Evolutionary conservation across 1,140 invertebrate species (phyloP).

Genomic region (Heliconius congener): DNA sequence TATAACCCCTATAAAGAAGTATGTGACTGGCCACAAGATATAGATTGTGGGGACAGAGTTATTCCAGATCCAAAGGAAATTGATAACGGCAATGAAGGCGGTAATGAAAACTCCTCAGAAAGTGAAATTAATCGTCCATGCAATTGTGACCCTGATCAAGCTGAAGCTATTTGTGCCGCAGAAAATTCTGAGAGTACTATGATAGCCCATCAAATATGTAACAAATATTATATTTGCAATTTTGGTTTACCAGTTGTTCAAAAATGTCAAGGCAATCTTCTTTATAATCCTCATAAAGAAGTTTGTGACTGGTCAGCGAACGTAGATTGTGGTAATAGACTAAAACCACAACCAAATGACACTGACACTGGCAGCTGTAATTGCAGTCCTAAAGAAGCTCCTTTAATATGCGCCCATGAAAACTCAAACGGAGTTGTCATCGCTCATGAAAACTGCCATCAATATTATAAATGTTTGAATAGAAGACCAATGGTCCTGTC

Average conservation of each 20-base stretch:
- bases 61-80: neutral
- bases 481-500: conserved; percentile 54
- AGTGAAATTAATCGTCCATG: conserved; percentile 28
- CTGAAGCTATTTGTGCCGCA: conserved; percentile 44
- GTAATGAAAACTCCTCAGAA: conserved; percentile 3
- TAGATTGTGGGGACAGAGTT: conserved; percentile 35
- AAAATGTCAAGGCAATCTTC: conserved; percentile 36
- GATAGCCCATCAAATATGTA: conserved; percentile 51
- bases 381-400: conserved; percentile 30
- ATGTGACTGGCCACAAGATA: conserved; percentile 72
- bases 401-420: conserved; percentile 24
- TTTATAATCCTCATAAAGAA: conserved; percentile 48
- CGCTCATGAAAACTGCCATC: conserved; percentile 48
- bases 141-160: conserved; percentile 47
- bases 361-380: conserved; percentile 22
- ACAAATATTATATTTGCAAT: conserved; percentile 52
- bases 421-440: conserved; percentile 34
- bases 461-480: conserved; percentile 47
- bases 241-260: conserved; percentile 38
- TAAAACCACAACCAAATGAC: conserved; percentile 7
- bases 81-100: conserved; percentile 20
- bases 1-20: conserved; percentile 48
- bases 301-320: conserved; percentile 72
- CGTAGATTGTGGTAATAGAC: conserved; percentile 35
- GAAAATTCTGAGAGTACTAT: conserved; percentile 40